Evolutionary conservation across 2,113 vertebrate genomes (phyloP), one percentile per base, ranked within the genome.

Genomic region (Plectropomus leopardus): DNA sequence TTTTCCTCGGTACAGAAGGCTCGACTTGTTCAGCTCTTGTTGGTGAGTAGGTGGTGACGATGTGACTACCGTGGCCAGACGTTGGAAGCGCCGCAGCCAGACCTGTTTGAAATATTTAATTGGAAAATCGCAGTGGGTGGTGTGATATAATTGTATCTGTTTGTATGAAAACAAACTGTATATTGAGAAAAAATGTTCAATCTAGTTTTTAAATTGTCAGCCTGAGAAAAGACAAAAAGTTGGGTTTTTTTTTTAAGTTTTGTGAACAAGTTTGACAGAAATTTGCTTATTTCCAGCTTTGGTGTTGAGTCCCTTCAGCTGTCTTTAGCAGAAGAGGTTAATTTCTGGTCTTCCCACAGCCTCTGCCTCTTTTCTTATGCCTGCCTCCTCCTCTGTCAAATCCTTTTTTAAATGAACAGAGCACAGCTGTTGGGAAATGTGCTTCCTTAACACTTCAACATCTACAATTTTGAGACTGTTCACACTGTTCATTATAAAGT

Each of bases 381-480:
- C 51, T 47, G 7, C n/a, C 13, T 2, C 55, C 19, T 30, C 53
- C 6, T 59, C 26, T 69, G 48, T 73, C 45, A 60, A 17, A 45
- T 40, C 3, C 2, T 3, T 45, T n/a, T 78, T 50, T 28, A 26
- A 32, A 21, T 47, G 17, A 30, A 34, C 14, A 1, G 13, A 42
- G 40, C 13, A 44, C 32, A 66, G 81, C 45, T 16, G 48, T 69
- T 59, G 32, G 51, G 34, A 72, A 54, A 7, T 14, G 9, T 21
- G 45, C 66, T 59, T 63, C 54, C n/a, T 36, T 7, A n/a, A 28
- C 28, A 48, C 15, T 10, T 47, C 8, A 61, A 51, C n/a, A 51
- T 75, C 17, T 72, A 32, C 3, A 32, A 4, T 32, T 48, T 47
- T 15, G 24, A 70, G 66, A 24, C 15, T 26, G 28, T 24, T 68